phyloP scores from a whole-genome alignment of 2,113 vertebrate genomes.

The Mesembrinibis cayennensis region DNA sequence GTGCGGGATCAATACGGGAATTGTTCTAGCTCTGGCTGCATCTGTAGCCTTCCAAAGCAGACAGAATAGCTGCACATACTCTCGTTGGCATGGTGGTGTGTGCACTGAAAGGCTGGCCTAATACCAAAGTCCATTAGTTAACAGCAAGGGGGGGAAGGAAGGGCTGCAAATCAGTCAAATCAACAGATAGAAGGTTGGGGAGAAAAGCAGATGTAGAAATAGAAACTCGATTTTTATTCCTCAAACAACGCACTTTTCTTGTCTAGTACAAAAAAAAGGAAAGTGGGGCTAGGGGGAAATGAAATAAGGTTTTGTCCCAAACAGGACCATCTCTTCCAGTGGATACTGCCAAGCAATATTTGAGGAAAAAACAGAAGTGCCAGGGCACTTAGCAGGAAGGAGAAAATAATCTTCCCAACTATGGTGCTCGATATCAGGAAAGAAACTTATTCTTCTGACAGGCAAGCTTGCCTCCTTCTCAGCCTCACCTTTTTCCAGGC shows the following conservation, averaged over 20 bases:
- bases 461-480: background rate
- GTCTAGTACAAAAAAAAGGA: background rate
- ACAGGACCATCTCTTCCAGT: background rate
- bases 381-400: background rate
- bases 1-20: slow-evolving; percentile 59
- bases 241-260: background rate
- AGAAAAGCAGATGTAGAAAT: slow-evolving; percentile 27
- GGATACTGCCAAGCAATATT: background rate
- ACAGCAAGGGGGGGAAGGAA: slow-evolving; percentile 17
- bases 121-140: slow-evolving; percentile 49
- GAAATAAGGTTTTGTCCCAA: background rate
- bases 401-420: background rate
- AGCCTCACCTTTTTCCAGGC: background rate
- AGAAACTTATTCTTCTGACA: background rate
- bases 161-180: slow-evolving; percentile 32
- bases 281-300: background rate
- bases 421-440: background rate
- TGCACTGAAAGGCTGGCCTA: slow-evolving; percentile 53
- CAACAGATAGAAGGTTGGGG: slow-evolving; percentile 36
- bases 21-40: slow-evolving; percentile 64
- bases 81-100: slow-evolving; percentile 15
- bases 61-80: slow-evolving; percentile 58
- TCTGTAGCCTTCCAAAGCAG: slow-evolving; percentile 27
- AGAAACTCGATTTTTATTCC: slow-evolving; percentile 1
- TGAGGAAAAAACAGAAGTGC: background rate